Percentiles rank a stretch among this genome's conserved stretches.
Conservation (phyloP, 2,113 vertebrate species). For the Dicerorhinus sumatrensis region DNA sequence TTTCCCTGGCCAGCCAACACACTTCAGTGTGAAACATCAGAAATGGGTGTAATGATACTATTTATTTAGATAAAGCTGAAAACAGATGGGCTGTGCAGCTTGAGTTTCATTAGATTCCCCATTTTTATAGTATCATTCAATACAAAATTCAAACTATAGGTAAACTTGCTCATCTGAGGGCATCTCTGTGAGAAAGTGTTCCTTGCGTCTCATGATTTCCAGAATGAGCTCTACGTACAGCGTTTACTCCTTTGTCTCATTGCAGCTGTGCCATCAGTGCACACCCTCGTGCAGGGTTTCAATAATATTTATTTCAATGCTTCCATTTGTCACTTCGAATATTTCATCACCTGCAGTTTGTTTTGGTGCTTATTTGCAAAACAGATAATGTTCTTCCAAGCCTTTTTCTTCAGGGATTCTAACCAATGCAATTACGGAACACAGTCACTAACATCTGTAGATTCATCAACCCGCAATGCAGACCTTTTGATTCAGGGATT, state of each 20-base stretch:
- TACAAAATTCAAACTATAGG: background rate
- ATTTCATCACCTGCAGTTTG: background rate
- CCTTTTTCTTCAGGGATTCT: background rate
- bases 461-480: background rate
- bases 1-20: background rate
- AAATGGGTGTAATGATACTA: background rate
- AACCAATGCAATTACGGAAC: background rate
- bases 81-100: background rate
- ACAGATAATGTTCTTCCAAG: background rate
- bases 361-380: background rate
- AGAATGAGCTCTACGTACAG: background rate
- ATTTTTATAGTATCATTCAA: background rate
- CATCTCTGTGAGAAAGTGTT: background rate
- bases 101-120: background rate
- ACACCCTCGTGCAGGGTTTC: background rate
- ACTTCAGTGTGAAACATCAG: background rate
- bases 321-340: background rate
- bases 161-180: background rate
- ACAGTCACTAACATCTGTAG: background rate
- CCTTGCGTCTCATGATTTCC: background rate
- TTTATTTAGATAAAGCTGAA: constrained; percentile 19
- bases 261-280: background rate
- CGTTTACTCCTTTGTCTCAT: background rate
- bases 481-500: background rate
- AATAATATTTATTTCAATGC: background rate